Base-by-base conservation (phyloP, 1,140 invertebrate genomes). In the Trachymyrmex septentrionalis region DNA sequence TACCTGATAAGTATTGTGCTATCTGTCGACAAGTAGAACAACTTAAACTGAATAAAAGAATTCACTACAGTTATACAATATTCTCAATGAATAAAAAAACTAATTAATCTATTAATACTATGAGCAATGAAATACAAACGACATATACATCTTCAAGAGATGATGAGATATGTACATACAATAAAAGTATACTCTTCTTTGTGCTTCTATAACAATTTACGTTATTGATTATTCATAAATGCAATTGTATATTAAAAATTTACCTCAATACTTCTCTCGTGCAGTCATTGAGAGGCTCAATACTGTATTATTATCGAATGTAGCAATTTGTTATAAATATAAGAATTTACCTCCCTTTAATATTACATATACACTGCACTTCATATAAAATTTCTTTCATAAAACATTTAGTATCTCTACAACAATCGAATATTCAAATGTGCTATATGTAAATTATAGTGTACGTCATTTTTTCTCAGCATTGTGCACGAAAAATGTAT, bases 381-480 rank as follows among this genome's bases (percentile, higher is more conserved):
- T 72, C 14, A 66, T 66, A 66, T 7, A 6, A 64, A 21, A 69
- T 50, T 66, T 66, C 19, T 38, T 73, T 21, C 19, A 34, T 34
- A 27, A 57, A 72, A 34, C 12, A 34, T 21, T 73, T 9, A 30
- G 10, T 2, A 73, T n/a, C 12, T 1, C 16, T n/a, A 55, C 16
- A 72, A 72, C 4, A 72, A 3, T 38, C 19, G 2, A 48, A 14
- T 53, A 55, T 38, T 4, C 3, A 6, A 67, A 34, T n/a, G 4
- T 55, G n/a, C 16, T 34, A 55, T 10, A 57, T 38, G 27, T 34
- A 73, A 57, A 73, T 69, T 69, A 69, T 7, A 69, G 10, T 44
- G 38, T 44, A 44, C 38, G 7, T 55, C 9, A 9, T 14, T 30
- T 16, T 4, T n/a, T 34, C 19, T 3, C 10, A 55, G 14, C n/a